phyloP scores from a whole-genome alignment of 2,888 invertebrate species.

The Drosophila diplacantha region DNA sequence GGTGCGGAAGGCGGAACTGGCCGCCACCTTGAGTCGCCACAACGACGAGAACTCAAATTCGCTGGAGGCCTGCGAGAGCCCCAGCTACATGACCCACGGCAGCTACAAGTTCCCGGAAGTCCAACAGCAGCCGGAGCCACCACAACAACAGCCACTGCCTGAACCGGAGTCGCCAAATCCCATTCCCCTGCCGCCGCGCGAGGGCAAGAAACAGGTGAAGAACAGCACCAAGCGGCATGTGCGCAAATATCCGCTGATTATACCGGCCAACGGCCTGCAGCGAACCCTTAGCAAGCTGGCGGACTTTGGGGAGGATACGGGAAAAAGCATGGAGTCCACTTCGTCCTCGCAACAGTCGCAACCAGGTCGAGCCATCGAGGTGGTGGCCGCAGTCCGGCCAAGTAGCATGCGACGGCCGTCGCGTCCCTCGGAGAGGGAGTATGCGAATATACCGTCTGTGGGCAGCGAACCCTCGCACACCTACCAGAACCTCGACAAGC shows the following conservation, averaged over 20 bases:
- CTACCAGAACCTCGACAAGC: conserved; percentile 72
- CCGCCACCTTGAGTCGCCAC: conserved; percentile 33
- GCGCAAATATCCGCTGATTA: conserved; percentile 88
- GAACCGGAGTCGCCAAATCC: conserved; percentile 79
- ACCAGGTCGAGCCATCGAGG: conserved; percentile 52
- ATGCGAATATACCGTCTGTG: conserved; percentile 61
- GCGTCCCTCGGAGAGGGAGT: conserved; percentile 50
- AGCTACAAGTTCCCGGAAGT: conserved; percentile 75
- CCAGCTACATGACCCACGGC: conserved; percentile 76
- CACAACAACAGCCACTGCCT: not conserved
- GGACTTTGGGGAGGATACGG: conserved; percentile 47
- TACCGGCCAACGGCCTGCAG: conserved; percentile 83
- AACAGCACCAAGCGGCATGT: conserved; percentile 84
- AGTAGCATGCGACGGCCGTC: conserved; percentile 45
- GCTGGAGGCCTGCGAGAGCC: conserved; percentile 75
- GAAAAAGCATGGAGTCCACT: not conserved
- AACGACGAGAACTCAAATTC: conserved; percentile 56
- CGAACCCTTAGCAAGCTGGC: conserved; percentile 81
- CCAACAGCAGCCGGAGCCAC: conserved; percentile 23
- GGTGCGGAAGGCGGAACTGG: conserved; percentile 64
- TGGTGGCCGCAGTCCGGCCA: conserved; percentile 69
- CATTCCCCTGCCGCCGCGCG: conserved; percentile 88
- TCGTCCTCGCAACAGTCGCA: conserved; percentile 23
- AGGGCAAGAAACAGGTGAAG: conserved; percentile 79
- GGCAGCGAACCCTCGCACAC: conserved; percentile 48